phyloP scores from a whole-genome alignment of 1,140 invertebrate species.

The Neuroterus valhalla region DNA sequence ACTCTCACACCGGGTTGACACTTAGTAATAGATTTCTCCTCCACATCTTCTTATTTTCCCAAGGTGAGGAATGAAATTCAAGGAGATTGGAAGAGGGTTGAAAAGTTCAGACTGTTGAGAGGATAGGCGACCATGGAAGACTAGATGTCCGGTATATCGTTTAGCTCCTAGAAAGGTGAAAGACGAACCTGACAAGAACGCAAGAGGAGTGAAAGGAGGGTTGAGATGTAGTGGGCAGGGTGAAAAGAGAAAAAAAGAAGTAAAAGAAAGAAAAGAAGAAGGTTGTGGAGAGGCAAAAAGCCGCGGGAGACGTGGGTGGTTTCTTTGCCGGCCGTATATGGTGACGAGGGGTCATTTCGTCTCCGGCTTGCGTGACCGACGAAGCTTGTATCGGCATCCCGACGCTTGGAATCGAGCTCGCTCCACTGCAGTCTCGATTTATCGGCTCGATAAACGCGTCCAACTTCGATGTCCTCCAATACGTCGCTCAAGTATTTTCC shows the following conservation, averaged over 20 bases:
- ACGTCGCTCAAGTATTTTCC: conserved; percentile 30
- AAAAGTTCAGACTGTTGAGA: not conserved
- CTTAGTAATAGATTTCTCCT: conserved; percentile 11
- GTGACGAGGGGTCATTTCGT: conserved; percentile 28
- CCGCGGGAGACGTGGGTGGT: conserved; percentile 28
- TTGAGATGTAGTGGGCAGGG: not conserved
- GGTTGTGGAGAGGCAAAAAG: conserved; percentile 1
- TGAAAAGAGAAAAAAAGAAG: not conserved
- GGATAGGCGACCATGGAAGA: not conserved
- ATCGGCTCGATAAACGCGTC: conserved; percentile 27
- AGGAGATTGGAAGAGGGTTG: not conserved
- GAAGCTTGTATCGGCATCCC: conserved; percentile 36
- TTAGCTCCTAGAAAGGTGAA: conserved; percentile 2
- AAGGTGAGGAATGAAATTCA: conserved; percentile 4
- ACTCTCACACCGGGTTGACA: not conserved
- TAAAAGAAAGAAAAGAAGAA: conserved; percentile 1
- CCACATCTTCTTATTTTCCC: conserved; percentile 9
- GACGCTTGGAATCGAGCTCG: not conserved
- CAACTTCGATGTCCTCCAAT: not conserved
- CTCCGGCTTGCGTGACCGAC: conserved; percentile 26
- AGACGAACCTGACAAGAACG: conserved; percentile 16
- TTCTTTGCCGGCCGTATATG: conserved; percentile 14
- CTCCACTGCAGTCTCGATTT: conserved; percentile 17
- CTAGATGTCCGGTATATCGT: not conserved
- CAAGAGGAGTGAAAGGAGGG: not conserved